Conservation (phyloP, 2,888 invertebrate species). For the Scaptodrosophila latifasciaeformis region DNA sequence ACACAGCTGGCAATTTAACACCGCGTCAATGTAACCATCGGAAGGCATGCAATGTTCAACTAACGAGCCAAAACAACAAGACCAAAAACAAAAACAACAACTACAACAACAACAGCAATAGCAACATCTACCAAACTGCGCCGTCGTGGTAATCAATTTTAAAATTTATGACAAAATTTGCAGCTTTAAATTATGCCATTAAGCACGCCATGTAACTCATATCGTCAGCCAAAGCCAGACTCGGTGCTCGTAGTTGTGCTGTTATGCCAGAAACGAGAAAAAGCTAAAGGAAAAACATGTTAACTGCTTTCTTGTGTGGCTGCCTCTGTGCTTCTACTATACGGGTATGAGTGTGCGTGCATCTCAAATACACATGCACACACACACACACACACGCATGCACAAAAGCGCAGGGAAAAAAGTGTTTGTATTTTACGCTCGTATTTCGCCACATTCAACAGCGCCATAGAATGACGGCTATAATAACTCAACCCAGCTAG, state of each 20-base stretch:
- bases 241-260: neutral
- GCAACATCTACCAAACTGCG: constrained; percentile 41
- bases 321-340: constrained; percentile 16
- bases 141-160: constrained; percentile 67
- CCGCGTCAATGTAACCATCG: constrained; percentile 64
- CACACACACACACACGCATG: too few relatives aligned
- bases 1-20: constrained; percentile 40
- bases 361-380: too few relatives aligned
- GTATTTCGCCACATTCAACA: constrained; percentile 68
- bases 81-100: constrained; percentile 31
- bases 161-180: constrained; percentile 74
- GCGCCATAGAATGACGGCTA: constrained; percentile 63
- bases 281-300: constrained; percentile 44
- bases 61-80: constrained; percentile 57
- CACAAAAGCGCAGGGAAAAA: constrained; percentile 49
- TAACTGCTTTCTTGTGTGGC: constrained; percentile 58
- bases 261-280: neutral
- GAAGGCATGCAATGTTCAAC: constrained; percentile 60
- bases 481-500: constrained; percentile 63
- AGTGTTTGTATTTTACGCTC: constrained; percentile 69
- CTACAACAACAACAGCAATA: constrained; percentile 34
- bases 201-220: constrained; percentile 74
- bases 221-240: constrained; percentile 56
- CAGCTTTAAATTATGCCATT: constrained; percentile 74
- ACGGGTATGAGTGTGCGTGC: constrained; percentile 21